Evolutionary conservation across 2,797 vertebrate species (phyloP), one percentile per base, ranked within the genome.

Genomic region (Sphenopsis melanotis): DNA sequence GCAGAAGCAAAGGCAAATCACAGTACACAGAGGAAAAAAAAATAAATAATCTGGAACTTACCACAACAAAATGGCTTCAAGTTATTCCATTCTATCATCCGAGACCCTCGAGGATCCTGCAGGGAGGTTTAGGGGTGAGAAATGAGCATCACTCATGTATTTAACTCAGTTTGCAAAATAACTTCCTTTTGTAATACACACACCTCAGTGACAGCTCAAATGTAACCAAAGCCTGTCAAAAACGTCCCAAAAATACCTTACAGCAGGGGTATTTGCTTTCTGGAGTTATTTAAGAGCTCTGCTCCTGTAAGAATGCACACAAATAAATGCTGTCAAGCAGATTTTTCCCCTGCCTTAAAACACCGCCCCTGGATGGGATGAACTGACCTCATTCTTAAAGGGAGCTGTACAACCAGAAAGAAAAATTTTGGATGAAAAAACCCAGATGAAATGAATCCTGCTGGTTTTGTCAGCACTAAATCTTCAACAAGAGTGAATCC

Each of bases 91-190:
- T 99, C 99, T 63, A 99, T 98, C 98, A 99, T 99, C 89, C 98
- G 98, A 55, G 99, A 99, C 20, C 99, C 99, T 91, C 98, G 98
- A 68, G 99, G 98, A 97, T 99, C 99, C 99, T 99, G 95, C 76
- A 90, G 61, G 61, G 68, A 1, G 32, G 79, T 55, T 84, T 23
- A 72, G 87, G 74, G 63, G 80, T 3, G 57, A 90, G 87, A 92
- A 64, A 80, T 18, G 39, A 66, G 7, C 0, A 30, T 57, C 64
- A 32, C 36, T 5, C 21, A 47, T 1, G 14, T 17, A n/a, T 19
- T n/a, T 18, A 72, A 46, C 32, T 74, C 46, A 52, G 30, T 39
- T 57, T 69, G 69, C 44, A 92, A 72, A 52, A 83, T 37, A 71
- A 27, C 37, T 57, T 64, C 34, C 24, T 23, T 64, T 53, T 42